Conservation (phyloP, 1,140 invertebrate genomes). For the Octopus sinensis region DNA sequence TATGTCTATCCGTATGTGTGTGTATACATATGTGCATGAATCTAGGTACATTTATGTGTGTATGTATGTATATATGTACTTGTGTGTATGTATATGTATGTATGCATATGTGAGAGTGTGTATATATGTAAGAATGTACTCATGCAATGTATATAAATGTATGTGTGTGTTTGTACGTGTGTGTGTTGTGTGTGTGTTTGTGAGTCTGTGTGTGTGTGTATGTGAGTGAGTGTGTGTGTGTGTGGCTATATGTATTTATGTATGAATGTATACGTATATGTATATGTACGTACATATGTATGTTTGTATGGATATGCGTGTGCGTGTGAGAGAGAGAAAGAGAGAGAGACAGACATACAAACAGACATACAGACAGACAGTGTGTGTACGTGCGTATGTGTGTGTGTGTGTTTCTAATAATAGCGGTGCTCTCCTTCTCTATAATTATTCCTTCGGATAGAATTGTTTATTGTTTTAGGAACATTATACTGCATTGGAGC, state of each 20-base stretch:
- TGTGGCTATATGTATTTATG: slow-evolving; percentile 1
- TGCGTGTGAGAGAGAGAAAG: background rate
- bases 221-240: too few relatives aligned
- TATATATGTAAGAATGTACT: background rate
- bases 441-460: too few relatives aligned
- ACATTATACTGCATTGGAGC: too few relatives aligned
- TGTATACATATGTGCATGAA: background rate
- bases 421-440: too few relatives aligned
- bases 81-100: background rate
- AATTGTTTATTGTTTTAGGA: too few relatives aligned
- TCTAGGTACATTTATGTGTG: background rate
- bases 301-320: background rate
- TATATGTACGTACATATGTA: background rate
- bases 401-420: too few relatives aligned
- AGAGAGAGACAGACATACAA: too few relatives aligned
- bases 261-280: background rate
- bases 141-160: background rate
- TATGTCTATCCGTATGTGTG: background rate
- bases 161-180: background rate
- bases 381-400: too few relatives aligned
- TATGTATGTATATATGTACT: background rate
- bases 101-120: background rate
- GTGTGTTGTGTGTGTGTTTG: background rate
- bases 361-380: too few relatives aligned
- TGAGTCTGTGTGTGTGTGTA: background rate